Base-by-base conservation (phyloP, 2,113 vertebrate species). In the Spheniscus mendiculus region DNA sequence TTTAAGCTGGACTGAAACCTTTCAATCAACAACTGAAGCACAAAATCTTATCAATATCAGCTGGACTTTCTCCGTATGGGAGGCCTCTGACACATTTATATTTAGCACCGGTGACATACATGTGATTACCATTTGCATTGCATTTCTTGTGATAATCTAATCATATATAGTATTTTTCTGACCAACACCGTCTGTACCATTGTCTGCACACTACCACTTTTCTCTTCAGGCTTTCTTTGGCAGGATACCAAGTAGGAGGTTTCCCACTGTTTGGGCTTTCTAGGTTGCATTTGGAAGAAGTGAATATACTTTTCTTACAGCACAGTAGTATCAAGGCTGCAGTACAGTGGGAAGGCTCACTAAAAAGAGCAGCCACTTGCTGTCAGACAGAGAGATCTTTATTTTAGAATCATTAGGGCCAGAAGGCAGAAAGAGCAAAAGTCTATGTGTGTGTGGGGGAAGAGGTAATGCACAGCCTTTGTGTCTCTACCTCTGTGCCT, bases 301-400 rank as follows among this genome's bases (percentile, higher is more conserved):
- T 92, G 89, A 95, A 94, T 95, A n/a, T 77, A 52, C 58, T 97
- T 96, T 87, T 90, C 93, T 87, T 85, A 15, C 27, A 90, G 90
- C 82, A 63, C 78, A 83, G 89, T 84, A 59, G 71, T 83, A 8
- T 40, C 6, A 2, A 81, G 87, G 79, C 71, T 86, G 42, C 34
- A 40, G 22, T 93, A 7, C 78, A 83, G 85, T 73, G 79, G 88
- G 88, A 89, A 96, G 69, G 53, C 83, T 92, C 76, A 15, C 85
- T 71, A 63, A 95, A 97, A 97, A 95, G 93, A 93, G 93, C 95
- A 97, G 59, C 76, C 71, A 62, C 49, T 93, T 83, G 92, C 79
- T 97, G 82, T 94, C 93, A 96, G 90, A 87, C 74, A 96, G 95
- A 95, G 83, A 93, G 71, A 73, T 95, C 86, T 95, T 96, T 95